These are phyloP conservation scores for Brachystomella parvula DNA, from an alignment of 1,140 invertebrate species.

Conservation along the genomic window DNA sequence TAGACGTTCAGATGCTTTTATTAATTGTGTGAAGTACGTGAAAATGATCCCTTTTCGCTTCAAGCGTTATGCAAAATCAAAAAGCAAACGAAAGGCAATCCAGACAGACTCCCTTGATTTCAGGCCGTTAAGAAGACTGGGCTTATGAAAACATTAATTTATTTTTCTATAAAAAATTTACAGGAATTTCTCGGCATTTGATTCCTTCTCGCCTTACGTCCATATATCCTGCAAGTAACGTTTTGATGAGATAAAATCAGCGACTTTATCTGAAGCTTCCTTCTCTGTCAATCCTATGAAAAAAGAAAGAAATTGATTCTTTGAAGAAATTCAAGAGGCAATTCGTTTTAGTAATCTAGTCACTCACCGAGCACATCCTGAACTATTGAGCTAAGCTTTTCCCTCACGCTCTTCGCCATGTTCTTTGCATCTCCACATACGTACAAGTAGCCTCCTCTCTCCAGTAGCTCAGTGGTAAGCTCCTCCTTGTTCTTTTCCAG, in stretches of 20 bases:
- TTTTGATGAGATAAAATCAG: constrained; percentile 22
- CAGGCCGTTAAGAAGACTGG: too few relatives aligned
- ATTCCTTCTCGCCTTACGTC: constrained; percentile 24
- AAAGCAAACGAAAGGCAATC: too few relatives aligned
- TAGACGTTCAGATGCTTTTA: too few relatives aligned
- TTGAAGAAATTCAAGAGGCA: constrained; percentile 4
- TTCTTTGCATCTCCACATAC: constrained; percentile 68
- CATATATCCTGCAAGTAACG: constrained; percentile 35
- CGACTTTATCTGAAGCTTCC: constrained; percentile 23
- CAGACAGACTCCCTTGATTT: too few relatives aligned
- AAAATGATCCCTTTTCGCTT: not conserved
- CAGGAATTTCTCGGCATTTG: not conserved
- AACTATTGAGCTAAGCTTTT: constrained; percentile 52
- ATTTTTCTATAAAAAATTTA: not conserved
- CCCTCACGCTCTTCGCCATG: constrained; percentile 61
- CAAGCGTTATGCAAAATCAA: too few relatives aligned
- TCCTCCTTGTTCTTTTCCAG: constrained; percentile 49
- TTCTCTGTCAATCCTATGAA: constrained; percentile 21
- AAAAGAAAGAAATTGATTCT: too few relatives aligned
- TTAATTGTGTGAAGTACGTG: not conserved
- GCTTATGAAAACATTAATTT: not conserved
- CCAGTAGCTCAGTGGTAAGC: constrained; percentile 52
- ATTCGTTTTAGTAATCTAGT: not conserved
- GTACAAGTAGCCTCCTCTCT: constrained; percentile 54
- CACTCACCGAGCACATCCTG: constrained; percentile 42